These are phyloP conservation scores for Tethea ocularis DNA, from an alignment of 2,888 invertebrate species.

Conservation along the genomic window DNA sequence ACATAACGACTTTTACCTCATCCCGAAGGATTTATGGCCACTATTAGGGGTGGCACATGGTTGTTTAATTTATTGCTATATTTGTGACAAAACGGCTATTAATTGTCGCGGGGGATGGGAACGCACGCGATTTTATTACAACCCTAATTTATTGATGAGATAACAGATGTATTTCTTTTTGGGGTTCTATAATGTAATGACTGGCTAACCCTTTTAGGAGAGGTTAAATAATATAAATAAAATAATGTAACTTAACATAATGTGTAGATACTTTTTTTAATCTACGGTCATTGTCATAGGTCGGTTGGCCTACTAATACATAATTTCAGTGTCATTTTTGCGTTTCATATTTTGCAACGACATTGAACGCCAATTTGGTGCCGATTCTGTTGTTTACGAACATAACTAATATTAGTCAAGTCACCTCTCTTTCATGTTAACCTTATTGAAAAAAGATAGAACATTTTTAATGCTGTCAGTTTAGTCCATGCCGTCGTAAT, in stretches of 20 bases:
- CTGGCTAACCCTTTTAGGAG: conserved; percentile 1
- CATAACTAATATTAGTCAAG: no score
- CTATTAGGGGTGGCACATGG: conserved; percentile 42
- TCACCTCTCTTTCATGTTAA: no score
- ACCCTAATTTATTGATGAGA: conserved; percentile 46
- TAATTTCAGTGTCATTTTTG: no score
- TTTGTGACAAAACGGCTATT: conserved; percentile 72
- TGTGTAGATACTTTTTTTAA: no score
- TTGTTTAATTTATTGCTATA: conserved; percentile 71
- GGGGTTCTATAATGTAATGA: conserved; percentile 13
- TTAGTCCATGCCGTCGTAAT: no score
- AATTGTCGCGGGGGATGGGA: conserved; percentile 36
- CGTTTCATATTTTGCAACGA: no score
- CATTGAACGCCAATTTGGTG: no score
- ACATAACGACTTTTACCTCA: conserved; percentile 37
- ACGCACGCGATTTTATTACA: conserved; percentile 44
- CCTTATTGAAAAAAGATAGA: no score
- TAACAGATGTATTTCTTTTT: conserved; percentile 38
- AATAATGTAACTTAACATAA: background rate
- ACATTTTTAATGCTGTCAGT: no score
- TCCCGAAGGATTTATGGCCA: conserved; percentile 55
- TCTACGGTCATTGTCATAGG: no score
- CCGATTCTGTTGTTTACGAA: no score
- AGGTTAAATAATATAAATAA: background rate
- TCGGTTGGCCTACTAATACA: no score